Evolutionary conservation across 2,797 vertebrate genomes (phyloP).

Genomic region (Spheniscus humboldti): DNA sequence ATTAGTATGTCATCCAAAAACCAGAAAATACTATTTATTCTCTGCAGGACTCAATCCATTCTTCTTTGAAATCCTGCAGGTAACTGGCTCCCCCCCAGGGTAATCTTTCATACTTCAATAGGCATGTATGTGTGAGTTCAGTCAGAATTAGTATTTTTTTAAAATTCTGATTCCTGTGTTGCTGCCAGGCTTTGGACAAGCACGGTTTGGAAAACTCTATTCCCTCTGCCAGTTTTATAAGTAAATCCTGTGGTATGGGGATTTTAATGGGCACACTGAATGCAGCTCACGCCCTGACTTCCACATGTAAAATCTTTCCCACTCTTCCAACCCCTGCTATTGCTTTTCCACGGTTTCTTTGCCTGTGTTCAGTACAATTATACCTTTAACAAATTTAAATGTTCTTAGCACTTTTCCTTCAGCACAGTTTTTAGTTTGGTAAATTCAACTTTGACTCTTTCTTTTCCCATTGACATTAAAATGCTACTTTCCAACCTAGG

Average conservation of each 20-base stretch:
- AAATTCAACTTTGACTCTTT: not conserved
- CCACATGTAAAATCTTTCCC: not conserved
- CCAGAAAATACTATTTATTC: slow-evolving; percentile 57
- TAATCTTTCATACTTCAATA: slow-evolving; percentile 38
- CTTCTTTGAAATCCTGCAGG: slow-evolving; percentile 50
- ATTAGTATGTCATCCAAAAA: slow-evolving; percentile 46
- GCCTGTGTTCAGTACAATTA: not conserved
- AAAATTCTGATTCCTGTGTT: not conserved
- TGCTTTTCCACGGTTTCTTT: not conserved
- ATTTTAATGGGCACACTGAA: not conserved
- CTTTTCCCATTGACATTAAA: not conserved
- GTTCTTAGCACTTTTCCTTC: not conserved
- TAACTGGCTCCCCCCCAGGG: slow-evolving; percentile 24
- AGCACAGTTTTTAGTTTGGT: not conserved
- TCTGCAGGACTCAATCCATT: slow-evolving; percentile 32
- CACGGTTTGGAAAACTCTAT: not conserved
- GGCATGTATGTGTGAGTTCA: not conserved
- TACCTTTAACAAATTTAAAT: not conserved
- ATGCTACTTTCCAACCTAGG: not conserved
- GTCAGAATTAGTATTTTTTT: not conserved
- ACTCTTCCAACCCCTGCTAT: not conserved
- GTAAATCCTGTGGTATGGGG: not conserved
- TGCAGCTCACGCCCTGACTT: not conserved
- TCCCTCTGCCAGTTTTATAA: not conserved
- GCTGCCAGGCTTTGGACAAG: not conserved